Evolutionary conservation across 2,113 vertebrate species (phyloP), one percentile per base, ranked within the genome.

Genomic region (Hydrochoerus hydrochaeris): DNA sequence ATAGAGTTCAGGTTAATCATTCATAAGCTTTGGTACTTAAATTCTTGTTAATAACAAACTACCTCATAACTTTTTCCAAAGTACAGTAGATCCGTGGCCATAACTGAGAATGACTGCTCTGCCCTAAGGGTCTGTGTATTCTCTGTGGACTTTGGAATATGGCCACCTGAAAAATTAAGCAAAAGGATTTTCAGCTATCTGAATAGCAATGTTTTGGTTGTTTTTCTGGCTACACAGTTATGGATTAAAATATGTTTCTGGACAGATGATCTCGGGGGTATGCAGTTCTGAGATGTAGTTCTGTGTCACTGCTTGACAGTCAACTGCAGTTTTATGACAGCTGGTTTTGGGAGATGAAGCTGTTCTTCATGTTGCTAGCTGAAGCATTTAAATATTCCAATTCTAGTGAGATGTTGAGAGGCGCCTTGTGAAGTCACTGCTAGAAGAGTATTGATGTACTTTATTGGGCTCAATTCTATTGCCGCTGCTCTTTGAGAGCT

Each of bases 31-130:
- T 85, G 81, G 80, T 95, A 82, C 92, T 97, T 97, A 95, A 90
- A 65, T 92, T 87, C 90, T 95, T 92, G 65, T 97, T 95, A 96
- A 88, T 94, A 85, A 95, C 92, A 92, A 97, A 95, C 94, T 88
- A 94, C 41, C 1, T 28, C 49, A 85, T 60, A 94, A 93, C 67
- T 85, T 26, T 77, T 92, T 90, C 63, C 30, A 80, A n/a, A 73
- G 46, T 69, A n/a, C 3, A 58, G n/a, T 13, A 28, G 89, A 49
- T 63, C 7, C 60, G 44, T 49, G 84, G 52, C 62, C 26, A 58
- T 78, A 54, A 80, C 7, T 84, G 71, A 44, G 65, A 86, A 78
- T 28, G 69, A n/a, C 89, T 89, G 49, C 84, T 62, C 85, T 90
- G 93, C 16, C 84, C 26, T 57, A 38, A 90, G 69, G 62, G 58